Evolutionary conservation across 2,113 vertebrate genomes (phyloP).

Genomic region (Tychaedon coryphoeus): DNA sequence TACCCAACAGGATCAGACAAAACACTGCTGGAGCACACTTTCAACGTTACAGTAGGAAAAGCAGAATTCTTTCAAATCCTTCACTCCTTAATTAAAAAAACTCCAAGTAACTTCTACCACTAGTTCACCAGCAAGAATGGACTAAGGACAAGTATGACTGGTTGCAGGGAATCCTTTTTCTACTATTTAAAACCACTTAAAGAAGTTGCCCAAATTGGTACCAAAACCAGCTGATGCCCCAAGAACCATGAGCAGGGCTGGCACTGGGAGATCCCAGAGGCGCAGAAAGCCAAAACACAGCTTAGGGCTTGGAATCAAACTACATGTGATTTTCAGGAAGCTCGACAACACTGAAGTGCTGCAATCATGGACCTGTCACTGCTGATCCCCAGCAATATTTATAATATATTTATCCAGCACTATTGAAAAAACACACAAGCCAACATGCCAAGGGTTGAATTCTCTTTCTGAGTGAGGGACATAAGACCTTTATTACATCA

Average conservation of each 20-base stretch:
- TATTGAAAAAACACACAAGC: neutral
- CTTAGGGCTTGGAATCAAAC: neutral
- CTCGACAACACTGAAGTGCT: neutral
- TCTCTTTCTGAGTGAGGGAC: neutral
- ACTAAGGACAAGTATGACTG: neutral
- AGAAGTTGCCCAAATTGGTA: neutral
- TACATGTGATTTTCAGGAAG: neutral
- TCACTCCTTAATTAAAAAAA: neutral
- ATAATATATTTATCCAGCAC: neutral
- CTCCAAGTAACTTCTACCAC: neutral
- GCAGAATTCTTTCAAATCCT: neutral
- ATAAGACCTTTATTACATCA: neutral
- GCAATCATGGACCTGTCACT: neutral
- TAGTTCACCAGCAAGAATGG: neutral
- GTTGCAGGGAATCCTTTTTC: neutral
- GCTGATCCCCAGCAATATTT: neutral
- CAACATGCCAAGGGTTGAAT: neutral
- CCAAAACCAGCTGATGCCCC: neutral
- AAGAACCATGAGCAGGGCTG: neutral
- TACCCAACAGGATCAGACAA: neutral
- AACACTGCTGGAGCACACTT: neutral
- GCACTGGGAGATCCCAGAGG: neutral
- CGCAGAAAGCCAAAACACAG: rapidly evolving
- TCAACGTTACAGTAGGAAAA: neutral
- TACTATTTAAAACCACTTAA: neutral